Evolutionary conservation across 2,888 invertebrate species (phyloP).

Genomic region (Dasysyrphus albostriatus): DNA sequence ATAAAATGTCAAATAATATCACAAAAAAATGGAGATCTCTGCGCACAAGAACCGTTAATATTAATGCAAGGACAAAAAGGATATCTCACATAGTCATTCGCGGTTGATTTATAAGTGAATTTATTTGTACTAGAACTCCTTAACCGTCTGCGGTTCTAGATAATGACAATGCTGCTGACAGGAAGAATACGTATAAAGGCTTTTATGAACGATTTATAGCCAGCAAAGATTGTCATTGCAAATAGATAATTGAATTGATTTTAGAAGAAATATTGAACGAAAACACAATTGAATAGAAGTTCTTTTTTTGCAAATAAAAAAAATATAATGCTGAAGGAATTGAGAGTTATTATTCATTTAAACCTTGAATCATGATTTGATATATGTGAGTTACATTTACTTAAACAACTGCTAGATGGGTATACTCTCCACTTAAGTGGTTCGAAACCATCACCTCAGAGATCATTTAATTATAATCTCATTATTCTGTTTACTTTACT

Average conservation of each 20-base stretch:
- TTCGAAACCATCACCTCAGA: too few relatives aligned
- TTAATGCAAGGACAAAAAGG: conserved; percentile 18
- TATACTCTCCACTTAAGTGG: too few relatives aligned
- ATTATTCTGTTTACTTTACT: too few relatives aligned
- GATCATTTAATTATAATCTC: too few relatives aligned
- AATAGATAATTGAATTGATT: background rate
- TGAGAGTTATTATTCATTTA: too few relatives aligned
- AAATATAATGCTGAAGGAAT: too few relatives aligned
- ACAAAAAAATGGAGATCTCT: conserved; percentile 9
- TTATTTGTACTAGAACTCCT: background rate
- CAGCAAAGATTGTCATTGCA: background rate
- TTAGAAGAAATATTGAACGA: background rate
- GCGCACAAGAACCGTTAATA: conserved; percentile 14
- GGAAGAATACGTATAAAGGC: background rate
- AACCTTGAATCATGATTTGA: too few relatives aligned
- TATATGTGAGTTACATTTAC: too few relatives aligned
- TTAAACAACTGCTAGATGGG: too few relatives aligned
- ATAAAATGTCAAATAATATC: conserved; percentile 6
- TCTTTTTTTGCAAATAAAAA: background rate
- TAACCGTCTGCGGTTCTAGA: background rate
- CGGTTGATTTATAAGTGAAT: conserved; percentile 13
- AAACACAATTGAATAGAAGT: background rate
- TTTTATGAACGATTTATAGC: conserved; percentile 13
- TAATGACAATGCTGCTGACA: background rate
- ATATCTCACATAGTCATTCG: background rate